Base-by-base conservation (phyloP, 2,797 vertebrate genomes). In the Chloroceryle inda region DNA sequence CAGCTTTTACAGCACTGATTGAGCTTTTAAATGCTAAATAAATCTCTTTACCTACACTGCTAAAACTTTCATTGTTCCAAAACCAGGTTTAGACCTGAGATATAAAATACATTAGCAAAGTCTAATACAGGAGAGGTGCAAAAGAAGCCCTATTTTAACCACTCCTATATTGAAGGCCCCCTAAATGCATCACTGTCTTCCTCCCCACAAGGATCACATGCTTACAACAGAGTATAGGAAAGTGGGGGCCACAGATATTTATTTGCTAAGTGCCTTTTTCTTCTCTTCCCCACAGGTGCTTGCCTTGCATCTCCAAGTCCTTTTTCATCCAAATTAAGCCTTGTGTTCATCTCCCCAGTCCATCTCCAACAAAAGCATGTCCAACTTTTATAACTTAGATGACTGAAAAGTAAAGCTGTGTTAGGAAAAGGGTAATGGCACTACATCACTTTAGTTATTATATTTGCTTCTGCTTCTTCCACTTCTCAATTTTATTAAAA, bases 1-100 rank as follows among this genome's bases (percentile, higher is more conserved):
- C 93, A 95, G 63, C 24, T 89, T 96, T 77, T 88, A 63, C 44
- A 74, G 45, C 8, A 74, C 45, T 56, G 67, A 94, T 55, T 81
- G 85, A 89, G 63, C 47, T 84, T 95, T 91, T 88, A 94, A 92
- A 89, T 78, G 76, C 40, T 81, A 91, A 93, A 91, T 92, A 96
- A 93, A 94, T 84, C 62, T 92, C 14, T 85, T 93, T 66, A 87
- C 42, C 27, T 56, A 68, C 80, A 72, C 21, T 71, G 14, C 6
- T 89, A 93, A 71, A 83, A 55, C 47, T 80, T 75, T 45, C 20
- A 83, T 91, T 95, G 44, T 92, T 93, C 49, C 67, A 90, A 69
- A 38, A 92, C 53, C 19, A 86, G 62, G 3, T 24, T 86, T 85
- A 76, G 93, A 75, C 15, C 6, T 85, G 40, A 35, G 24, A 82